Evolutionary conservation across 2,797 vertebrate genomes (phyloP), one percentile per base, ranked within the genome.

Genomic region (Gastrophryne carolinensis): DNA sequence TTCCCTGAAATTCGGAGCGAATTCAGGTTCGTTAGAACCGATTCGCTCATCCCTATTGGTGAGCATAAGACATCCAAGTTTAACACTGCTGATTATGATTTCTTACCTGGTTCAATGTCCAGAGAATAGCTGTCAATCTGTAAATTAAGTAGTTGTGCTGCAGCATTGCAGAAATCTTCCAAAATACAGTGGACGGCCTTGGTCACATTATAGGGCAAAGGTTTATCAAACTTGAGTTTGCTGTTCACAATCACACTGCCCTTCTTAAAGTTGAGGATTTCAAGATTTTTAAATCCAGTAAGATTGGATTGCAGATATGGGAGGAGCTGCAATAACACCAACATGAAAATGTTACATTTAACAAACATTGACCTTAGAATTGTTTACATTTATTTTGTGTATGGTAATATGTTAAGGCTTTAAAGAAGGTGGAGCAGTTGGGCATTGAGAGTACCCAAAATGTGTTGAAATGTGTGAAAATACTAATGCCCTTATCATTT

Each of bases 211-310:
- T 97, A 98, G 0, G 96, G 94, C 71, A 98, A 94, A 0, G 92
- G 90, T 81, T 83, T 89, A 54, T 90, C 75, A 71, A 98, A 95
- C 76, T 90, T 93, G 90, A 95, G 87, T 83, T 89, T 95, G 85
- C 95, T 98, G 75, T 98, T 97, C 65, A 99, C 90, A 10, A 97
- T 95, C 71, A 98, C 92, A 12, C 96, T 98, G 72, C 95, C 95
- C 0, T 93, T 93, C 79, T 92, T 88, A 89, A 98, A 98, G 89
- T 93, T 96, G 0, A 98, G 92, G 50, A 98, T 94, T 89, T 98
- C 95, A 78, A 98, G 86, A 0, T 96, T 91, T 82, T 89, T 94
- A 86, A 99, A 98, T 62, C 96, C 96, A 0, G 94, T 97, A 13
- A 98, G 92, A 86, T 95, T 96, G 54, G 94, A 92, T 80, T 88